These are phyloP conservation scores for Phyllotis vaccarum DNA, from an alignment of 2,797 vertebrate species.

Conservation along the genomic window DNA sequence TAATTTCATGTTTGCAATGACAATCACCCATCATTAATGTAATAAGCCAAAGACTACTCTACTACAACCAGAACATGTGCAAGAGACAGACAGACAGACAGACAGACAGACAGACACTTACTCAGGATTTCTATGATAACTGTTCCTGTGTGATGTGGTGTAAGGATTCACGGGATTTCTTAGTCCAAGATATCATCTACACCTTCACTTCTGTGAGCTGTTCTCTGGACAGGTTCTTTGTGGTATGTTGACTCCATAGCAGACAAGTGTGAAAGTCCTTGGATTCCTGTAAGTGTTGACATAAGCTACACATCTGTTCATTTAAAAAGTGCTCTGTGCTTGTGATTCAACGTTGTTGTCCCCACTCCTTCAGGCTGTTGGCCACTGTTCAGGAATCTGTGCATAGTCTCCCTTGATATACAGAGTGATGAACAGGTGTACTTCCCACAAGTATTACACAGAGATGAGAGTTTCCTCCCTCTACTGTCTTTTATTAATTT, in stretches of 20 bases:
- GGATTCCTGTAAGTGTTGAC: neutral
- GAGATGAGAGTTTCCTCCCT: neutral
- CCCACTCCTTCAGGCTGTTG: neutral
- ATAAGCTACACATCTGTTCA: neutral
- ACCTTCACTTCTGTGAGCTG: neutral
- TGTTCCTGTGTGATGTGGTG: neutral
- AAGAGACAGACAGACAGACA: neutral
- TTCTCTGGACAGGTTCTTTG: neutral
- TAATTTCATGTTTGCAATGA: neutral
- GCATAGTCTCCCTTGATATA: neutral
- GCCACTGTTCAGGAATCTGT: neutral
- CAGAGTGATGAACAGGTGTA: neutral
- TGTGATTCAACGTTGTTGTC: neutral
- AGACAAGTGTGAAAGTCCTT: neutral
- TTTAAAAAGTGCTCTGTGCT: neutral
- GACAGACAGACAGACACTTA: too few relatives aligned
- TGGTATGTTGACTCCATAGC: neutral
- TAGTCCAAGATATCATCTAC: too few relatives aligned
- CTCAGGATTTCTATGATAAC: neutral
- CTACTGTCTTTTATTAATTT: neutral
- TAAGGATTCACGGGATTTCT: rapidly evolving
- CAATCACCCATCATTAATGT: too few relatives aligned
- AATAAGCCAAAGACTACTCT: neutral
- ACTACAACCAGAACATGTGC: rapidly evolving
- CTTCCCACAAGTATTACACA: neutral